Conservation (phyloP, 2,797 vertebrate genomes). For the Microctenopoma steveboyesi region DNA sequence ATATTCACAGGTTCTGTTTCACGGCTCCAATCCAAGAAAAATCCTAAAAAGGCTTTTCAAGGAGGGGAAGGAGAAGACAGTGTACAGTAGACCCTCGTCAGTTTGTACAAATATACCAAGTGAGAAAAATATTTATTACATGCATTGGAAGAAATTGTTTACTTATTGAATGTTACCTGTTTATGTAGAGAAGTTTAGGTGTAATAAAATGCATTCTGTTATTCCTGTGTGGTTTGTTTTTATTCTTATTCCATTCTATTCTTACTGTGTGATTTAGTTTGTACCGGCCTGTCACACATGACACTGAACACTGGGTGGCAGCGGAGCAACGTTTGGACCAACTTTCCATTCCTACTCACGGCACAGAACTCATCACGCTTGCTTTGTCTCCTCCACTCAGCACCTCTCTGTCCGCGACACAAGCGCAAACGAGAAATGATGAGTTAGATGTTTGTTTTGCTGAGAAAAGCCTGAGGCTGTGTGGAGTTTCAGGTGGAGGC, state of each 20-base stretch:
- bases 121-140: slow-evolving; percentile 99
- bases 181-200: slow-evolving; percentile 99
- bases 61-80: slow-evolving; percentile 76
- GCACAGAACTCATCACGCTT: slow-evolving; percentile 5
- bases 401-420: not conserved
- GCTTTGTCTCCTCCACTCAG: not conserved
- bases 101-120: slow-evolving; percentile 98
- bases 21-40: slow-evolving; percentile 88
- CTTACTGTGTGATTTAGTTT: slow-evolving; percentile 50
- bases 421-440: not conserved
- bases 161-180: slow-evolving; percentile 99
- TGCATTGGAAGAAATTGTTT: slow-evolving; percentile 98
- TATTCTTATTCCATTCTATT: slow-evolving; percentile 83
- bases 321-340: slow-evolving; percentile 31
- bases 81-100: slow-evolving; percentile 96
- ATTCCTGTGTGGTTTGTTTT: slow-evolving; percentile 51
- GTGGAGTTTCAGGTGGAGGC: slow-evolving; percentile 23
- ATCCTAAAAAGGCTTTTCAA: slow-evolving; percentile 85
- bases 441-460: not conserved
- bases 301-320: slow-evolving; percentile 51
- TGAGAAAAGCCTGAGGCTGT: not conserved
- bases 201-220: slow-evolving; percentile 98
- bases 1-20: slow-evolving; percentile 87
- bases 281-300: not conserved
- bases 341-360: not conserved